Base-by-base conservation (phyloP, 2,888 invertebrate species). In the Crepidodera aurea region DNA sequence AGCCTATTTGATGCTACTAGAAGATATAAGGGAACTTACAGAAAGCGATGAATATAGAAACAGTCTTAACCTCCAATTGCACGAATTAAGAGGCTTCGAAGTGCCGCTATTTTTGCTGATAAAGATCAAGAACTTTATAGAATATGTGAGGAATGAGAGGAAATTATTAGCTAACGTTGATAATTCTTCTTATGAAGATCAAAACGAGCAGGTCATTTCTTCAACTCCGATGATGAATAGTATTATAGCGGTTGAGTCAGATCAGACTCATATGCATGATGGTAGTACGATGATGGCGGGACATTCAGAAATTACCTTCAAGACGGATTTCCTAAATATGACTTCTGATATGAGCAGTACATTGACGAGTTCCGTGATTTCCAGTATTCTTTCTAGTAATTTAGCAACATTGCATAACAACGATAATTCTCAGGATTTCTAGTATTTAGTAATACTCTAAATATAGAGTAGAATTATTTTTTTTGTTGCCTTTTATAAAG, bases 1-100 rank as follows among this genome's bases (percentile, higher is more conserved):
- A 80, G 91, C 91, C 1, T 92, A 91, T 73, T 86, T 93, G 67
- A 86, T 93, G 85, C 85, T 92, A 13, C 81, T 92, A 61, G 90
- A 91, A 73, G 93, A 93, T 74, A 90, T 92, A 46, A 85, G 87
- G 79, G 90, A 92, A 73, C 81, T 93, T 57, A 88, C 90, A 6
- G 84, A 86, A 65, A 87, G 88, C 68, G 91, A 91, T 61, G 90
- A 92, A 66, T 92, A 91, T 73, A 84, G 84, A 73, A 86, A 87
- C 74, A 88, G 82, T 71, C 87, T 88, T 0, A 82, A 87, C 60
- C 83, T 88, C 16, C 84, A 87, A 78, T 79, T 88, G 13, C 86
- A 88, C 46, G 90, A 91, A 74, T 78, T 92, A 63, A 86, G 87
- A 62, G 92, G 92, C 0, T 93, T 93, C 76, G 87, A 87, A 77